Conservation (phyloP, 2,797 vertebrate genomes). For the Delichon dasypus region DNA sequence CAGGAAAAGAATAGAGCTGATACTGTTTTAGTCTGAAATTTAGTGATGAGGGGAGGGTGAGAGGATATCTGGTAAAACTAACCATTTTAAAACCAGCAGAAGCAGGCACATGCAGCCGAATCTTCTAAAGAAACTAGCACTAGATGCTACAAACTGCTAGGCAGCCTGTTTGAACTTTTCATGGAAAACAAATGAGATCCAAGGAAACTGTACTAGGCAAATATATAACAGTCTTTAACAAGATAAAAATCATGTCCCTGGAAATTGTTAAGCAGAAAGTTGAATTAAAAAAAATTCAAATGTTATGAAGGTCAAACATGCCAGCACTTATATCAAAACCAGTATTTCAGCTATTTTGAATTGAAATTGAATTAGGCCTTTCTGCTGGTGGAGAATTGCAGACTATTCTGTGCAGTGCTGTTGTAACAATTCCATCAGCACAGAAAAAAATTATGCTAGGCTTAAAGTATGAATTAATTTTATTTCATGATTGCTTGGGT, state of each 20-base stretch:
- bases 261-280: neutral
- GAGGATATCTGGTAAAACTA: neutral
- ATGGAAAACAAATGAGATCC: neutral
- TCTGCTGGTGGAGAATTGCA: neutral
- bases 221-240: neutral
- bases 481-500: neutral
- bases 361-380: neutral
- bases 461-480: neutral
- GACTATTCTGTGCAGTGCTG: neutral
- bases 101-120: neutral
- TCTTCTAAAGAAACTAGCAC: neutral
- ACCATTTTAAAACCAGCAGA: neutral
- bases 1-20: neutral
- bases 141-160: neutral
- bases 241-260: neutral
- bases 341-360: neutral
- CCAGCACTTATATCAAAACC: neutral
- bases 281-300: neutral
- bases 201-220: neutral
- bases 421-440: neutral
- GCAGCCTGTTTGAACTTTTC: neutral
- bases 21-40: neutral
- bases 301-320: neutral
- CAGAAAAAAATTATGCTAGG: neutral
- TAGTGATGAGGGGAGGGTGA: neutral